Base-by-base conservation (phyloP, 2,113 vertebrate genomes). In the Prunella fulvescens region DNA sequence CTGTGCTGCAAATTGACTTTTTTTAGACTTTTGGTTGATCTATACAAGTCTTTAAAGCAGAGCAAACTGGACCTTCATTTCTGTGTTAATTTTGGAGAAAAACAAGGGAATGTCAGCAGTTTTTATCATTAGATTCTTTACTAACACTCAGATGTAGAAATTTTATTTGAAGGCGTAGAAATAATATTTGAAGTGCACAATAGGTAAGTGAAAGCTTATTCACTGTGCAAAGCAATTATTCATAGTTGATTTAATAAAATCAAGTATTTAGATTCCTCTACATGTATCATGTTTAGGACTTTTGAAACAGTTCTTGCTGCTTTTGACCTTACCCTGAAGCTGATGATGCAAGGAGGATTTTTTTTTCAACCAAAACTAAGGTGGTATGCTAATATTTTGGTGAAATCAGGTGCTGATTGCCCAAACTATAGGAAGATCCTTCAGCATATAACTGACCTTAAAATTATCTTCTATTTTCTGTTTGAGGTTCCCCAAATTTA, bases 401-500 rank as follows among this genome's bases (percentile, higher is more conserved):
- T 77, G 10, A 78, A 65, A 60, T 89, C 91, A 73, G 53, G 19
- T 82, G 58, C 64, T 64, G 44, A 74, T 57, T 95, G 78, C 54
- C 92, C 57, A 48, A 44, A 47, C 19, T 58, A 35, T 5, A 62
- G 80, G 13, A 95, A 84, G 69, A 71, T 60, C 76, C 47, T 83
- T 96, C 61, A 88, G 71, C 87, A 15, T 86, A 6, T 76, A 85
- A 93, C 88, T 96, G 93, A 90, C 78, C 88, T 96, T 62, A 93
- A 96, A 96, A 95, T 97, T 79, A 90, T 73, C 80, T 97, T 95
- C 93, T 95, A 95, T 92, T 96, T 98, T 98, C 95, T 97, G 54
- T 97, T 97, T 96, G 97, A 98, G 97, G 96, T 98, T 92, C 47
- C 96, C 91, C 64, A 97, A 94, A 97, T 97, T 97, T 97, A 86